Evolutionary conservation across 1,140 invertebrate genomes (phyloP), one percentile per base, ranked within the genome.

Genomic region (Pantala flavescens): DNA sequence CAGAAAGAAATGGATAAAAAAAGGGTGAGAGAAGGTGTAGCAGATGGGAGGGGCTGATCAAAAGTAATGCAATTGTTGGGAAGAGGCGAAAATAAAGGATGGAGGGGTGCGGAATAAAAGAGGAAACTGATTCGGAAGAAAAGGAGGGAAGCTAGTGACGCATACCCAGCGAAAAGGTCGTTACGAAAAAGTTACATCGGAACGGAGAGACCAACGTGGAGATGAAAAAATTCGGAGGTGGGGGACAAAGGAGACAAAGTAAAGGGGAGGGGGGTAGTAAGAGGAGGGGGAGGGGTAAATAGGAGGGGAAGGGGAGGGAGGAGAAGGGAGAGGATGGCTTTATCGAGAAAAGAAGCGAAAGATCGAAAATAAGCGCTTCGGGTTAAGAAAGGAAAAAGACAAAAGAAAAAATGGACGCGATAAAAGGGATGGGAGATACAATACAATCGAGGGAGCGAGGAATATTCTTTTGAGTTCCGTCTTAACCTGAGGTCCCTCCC

Each of bases 131-230:
- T 63, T 63, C 16, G 49, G 49, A 63, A 21, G 49, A 63, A 21
- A 63, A 63, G 49, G 12, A 21, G n/a, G 49, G 49, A 14, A 63
- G 49, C 49, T 16, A 63, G 49, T 16, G 49, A 21, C 49, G n/a
- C 49, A 63, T 63, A 36, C 49, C 3, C 16, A 21, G 49, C 14
- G 49, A 63, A 21, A 49, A 63, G 49, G 49, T 63, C 49, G 49
- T 63, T 63, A 63, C 49, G 49, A 63, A 63, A 63, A 63, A 63
- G 49, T 63, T 63, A 16, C 49, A 63, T 63, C 49, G 49, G 49
- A 19, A 21, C 49, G 49, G 49, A 63, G 49, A 63, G 49, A 63
- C 49, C n/a, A 21, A 14, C 14, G 49, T 7, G 49, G 49, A 21
- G 49, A 63, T 16, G 49, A 16, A 63, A 63, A 16, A 63, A 63